Percentiles rank a stretch among this genome's conserved stretches.
These are phyloP conservation scores for Atrina japonica DNA, from an alignment of 2,888 invertebrate genomes.

Conservation along the genomic window DNA sequence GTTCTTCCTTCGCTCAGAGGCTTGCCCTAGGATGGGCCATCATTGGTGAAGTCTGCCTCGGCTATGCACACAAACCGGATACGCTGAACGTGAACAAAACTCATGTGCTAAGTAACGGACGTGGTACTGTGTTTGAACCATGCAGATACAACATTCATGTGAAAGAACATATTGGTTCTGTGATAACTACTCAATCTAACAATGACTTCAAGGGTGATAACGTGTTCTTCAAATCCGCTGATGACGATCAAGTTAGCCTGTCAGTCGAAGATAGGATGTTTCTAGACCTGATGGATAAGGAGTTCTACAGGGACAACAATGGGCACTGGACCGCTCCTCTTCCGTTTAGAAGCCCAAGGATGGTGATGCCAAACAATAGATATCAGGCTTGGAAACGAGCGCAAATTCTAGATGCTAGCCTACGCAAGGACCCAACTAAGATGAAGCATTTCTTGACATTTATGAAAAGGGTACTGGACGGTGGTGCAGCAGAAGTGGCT, in stretches of 20 bases:
- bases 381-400: constrained; percentile 21
- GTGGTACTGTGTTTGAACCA: constrained; percentile 6
- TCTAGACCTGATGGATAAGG: constrained; percentile 13
- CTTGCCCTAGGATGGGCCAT: constrained; percentile 10
- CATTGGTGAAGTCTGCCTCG: constrained; percentile 10
- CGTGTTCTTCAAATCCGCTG: background rate
- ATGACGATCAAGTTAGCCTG: constrained; percentile 5
- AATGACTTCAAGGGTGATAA: constrained; percentile 1
- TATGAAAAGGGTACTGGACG: constrained; percentile 12
- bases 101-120: background rate
- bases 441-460: constrained; percentile 23
- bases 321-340: constrained; percentile 29
- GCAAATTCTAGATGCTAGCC: constrained; percentile 8
- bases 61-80: background rate
- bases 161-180: background rate
- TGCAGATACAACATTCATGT: constrained; percentile 9
- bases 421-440: constrained; percentile 20
- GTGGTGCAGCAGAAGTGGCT: constrained; percentile 12
- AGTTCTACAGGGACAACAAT: constrained; percentile 14
- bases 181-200: background rate
- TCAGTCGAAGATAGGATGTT: constrained; percentile 15
- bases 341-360: constrained; percentile 10
- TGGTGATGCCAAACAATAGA: constrained; percentile 17
- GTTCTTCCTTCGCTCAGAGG: background rate
- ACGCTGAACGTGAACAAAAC: constrained; percentile 1